These are phyloP conservation scores for Pterostichus madidus DNA, from an alignment of 2,888 invertebrate species.

Conservation along the genomic window DNA sequence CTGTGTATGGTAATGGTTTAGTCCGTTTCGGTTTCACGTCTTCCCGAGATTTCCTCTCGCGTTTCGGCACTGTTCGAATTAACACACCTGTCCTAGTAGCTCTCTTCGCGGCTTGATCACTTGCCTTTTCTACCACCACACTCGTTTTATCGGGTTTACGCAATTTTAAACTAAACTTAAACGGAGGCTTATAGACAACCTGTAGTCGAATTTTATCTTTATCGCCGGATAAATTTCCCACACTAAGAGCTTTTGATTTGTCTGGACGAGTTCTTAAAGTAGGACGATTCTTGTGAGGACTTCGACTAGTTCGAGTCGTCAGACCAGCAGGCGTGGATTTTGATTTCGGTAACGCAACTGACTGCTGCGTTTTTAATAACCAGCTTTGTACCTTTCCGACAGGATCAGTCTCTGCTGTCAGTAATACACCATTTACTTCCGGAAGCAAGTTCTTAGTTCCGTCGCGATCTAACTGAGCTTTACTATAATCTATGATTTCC, in stretches of 20 bases:
- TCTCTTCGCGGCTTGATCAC: slow-evolving; percentile 74
- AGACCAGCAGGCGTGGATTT: slow-evolving; percentile 90
- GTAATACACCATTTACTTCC: slow-evolving; percentile 76
- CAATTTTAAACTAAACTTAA: slow-evolving; percentile 90
- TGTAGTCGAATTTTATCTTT: slow-evolving; percentile 87
- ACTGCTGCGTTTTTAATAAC: slow-evolving; percentile 86
- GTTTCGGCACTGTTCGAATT: slow-evolving; percentile 75
- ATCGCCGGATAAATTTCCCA: slow-evolving; percentile 83
- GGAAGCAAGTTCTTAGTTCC: slow-evolving; percentile 78
- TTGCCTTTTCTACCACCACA: slow-evolving; percentile 81
- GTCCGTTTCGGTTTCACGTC: slow-evolving; percentile 65
- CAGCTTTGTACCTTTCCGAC: slow-evolving; percentile 92
- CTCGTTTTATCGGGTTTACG: slow-evolving; percentile 85
- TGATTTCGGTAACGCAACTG: slow-evolving; percentile 85
- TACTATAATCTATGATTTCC: slow-evolving; percentile 90
- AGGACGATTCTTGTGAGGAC: slow-evolving; percentile 78
- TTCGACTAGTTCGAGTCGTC: slow-evolving; percentile 79
- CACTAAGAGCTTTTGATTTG: slow-evolving; percentile 83
- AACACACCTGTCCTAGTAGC: slow-evolving; percentile 77
- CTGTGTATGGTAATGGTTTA: slow-evolving; percentile 71
- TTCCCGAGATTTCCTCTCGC: slow-evolving; percentile 68
- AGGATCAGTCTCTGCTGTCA: slow-evolving; percentile 78
- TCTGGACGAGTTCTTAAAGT: slow-evolving; percentile 77
- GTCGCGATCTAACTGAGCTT: slow-evolving; percentile 81
- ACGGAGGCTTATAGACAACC: slow-evolving; percentile 92